These are phyloP conservation scores for Sebastes melanostomus DNA, from an alignment of 2,797 vertebrate species.

Conservation along the genomic window DNA sequence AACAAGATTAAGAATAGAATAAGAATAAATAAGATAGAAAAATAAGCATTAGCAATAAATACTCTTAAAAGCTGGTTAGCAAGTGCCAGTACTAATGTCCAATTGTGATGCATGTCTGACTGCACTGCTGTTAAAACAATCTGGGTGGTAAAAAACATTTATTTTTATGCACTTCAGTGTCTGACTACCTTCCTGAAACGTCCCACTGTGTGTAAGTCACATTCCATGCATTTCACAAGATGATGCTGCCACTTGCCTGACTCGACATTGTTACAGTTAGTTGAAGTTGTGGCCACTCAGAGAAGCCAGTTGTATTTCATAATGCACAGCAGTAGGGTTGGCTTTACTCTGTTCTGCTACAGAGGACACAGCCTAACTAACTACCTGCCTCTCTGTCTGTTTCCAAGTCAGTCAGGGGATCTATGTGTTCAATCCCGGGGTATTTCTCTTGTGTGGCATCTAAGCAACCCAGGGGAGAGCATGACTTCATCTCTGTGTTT, in stretches of 20 bases:
- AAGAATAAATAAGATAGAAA: too few relatives aligned
- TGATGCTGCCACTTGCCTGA: background rate
- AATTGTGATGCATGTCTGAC: too few relatives aligned
- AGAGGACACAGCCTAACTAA: conserved; percentile 1
- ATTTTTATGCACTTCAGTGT: background rate
- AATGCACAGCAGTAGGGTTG: conserved; percentile 7
- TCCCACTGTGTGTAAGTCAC: conserved; percentile 3
- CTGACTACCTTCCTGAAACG: background rate
- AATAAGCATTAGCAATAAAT: too few relatives aligned
- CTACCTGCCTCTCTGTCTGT: conserved; percentile 3
- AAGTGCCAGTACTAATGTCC: too few relatives aligned
- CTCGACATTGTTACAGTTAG: conserved; percentile 39
- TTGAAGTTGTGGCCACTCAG: conserved; percentile 37
- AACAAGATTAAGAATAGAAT: too few relatives aligned
- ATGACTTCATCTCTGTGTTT: conserved; percentile 62
- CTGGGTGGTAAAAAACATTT: background rate
- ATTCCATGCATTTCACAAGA: background rate
- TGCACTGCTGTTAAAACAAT: background rate
- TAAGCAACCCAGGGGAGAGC: conserved; percentile 26
- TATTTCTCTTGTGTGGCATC: conserved; percentile 19
- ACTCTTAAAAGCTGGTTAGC: too few relatives aligned
- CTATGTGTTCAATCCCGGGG: conserved; percentile 13
- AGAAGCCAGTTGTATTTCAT: conserved; percentile 14
- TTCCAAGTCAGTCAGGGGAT: conserved; percentile 18
- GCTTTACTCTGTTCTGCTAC: conserved; percentile 5